These are phyloP conservation scores for Tolypeutes matacus DNA, from an alignment of 2,797 vertebrate genomes.

Conservation along the genomic window DNA sequence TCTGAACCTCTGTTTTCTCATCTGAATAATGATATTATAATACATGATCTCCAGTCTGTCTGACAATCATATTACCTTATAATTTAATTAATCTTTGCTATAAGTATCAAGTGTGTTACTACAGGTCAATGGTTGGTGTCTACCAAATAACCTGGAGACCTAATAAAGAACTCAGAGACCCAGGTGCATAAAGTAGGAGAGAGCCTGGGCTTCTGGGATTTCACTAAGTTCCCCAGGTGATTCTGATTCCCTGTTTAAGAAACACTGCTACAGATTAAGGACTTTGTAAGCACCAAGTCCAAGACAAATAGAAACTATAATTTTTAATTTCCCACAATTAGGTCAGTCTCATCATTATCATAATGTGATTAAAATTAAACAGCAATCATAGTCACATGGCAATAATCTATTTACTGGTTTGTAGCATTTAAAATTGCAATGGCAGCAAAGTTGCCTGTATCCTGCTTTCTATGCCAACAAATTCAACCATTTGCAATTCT, in stretches of 20 bases:
- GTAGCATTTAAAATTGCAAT: slow-evolving; percentile 17
- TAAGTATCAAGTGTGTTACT: background rate
- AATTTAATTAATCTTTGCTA: background rate
- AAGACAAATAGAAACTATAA: background rate
- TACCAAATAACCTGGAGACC: background rate
- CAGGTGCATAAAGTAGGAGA: background rate
- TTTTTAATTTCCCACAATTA: slow-evolving; percentile 1
- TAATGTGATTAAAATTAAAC: slow-evolving; percentile 26
- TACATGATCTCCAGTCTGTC: background rate
- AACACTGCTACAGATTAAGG: background rate
- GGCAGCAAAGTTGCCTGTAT: background rate
- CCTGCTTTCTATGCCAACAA: background rate
- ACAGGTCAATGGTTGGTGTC: background rate
- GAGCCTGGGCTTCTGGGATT: background rate
- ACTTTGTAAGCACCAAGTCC: slow-evolving; percentile 25
- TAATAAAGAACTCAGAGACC: background rate
- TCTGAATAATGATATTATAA: background rate
- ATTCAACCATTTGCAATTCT: background rate
- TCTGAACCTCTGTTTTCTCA: too few relatives aligned
- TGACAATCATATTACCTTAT: background rate
- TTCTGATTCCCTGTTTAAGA: background rate
- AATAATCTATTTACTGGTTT: slow-evolving; percentile 39
- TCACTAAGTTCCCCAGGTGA: background rate
- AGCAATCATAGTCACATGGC: background rate
- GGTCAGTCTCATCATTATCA: background rate